phyloP scores from a whole-genome alignment of 2,113 vertebrate genomes.

The Monopterus albus region DNA sequence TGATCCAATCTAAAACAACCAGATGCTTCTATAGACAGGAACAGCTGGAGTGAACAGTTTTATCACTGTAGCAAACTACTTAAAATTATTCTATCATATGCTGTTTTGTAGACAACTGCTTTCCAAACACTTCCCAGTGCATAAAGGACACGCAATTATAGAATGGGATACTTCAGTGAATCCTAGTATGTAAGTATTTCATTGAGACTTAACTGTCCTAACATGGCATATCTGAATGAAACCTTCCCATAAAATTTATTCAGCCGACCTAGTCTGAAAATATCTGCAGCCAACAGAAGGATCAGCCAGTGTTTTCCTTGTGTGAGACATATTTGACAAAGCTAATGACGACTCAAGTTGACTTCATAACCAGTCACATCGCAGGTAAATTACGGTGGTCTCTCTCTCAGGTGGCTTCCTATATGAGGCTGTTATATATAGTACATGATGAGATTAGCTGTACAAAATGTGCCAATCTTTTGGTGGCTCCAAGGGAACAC shows the following conservation, averaged over 20 bases:
- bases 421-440: slow-evolving; percentile 41
- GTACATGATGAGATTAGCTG: slow-evolving; percentile 51
- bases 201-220: background rate
- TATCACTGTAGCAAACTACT: background rate
- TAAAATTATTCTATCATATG: background rate
- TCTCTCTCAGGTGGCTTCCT: slow-evolving; percentile 37
- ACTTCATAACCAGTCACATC: slow-evolving; percentile 41
- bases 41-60: slow-evolving; percentile 1
- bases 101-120: background rate
- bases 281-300: background rate
- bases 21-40: background rate
- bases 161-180: background rate
- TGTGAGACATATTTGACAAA: slow-evolving; percentile 31
- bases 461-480: slow-evolving; percentile 33
- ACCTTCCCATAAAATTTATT: background rate
- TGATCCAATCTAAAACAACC: slow-evolving; percentile 10
- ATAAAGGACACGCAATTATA: background rate
- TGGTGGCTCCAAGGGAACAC: slow-evolving; percentile 21
- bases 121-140: background rate
- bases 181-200: background rate
- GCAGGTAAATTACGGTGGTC: slow-evolving; percentile 43
- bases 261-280: background rate
- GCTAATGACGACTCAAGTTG: slow-evolving; percentile 39
- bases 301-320: background rate
- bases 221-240: background rate